Evolutionary conservation across 2,113 vertebrate genomes (phyloP).

Genomic region (Azemiops feae): DNA sequence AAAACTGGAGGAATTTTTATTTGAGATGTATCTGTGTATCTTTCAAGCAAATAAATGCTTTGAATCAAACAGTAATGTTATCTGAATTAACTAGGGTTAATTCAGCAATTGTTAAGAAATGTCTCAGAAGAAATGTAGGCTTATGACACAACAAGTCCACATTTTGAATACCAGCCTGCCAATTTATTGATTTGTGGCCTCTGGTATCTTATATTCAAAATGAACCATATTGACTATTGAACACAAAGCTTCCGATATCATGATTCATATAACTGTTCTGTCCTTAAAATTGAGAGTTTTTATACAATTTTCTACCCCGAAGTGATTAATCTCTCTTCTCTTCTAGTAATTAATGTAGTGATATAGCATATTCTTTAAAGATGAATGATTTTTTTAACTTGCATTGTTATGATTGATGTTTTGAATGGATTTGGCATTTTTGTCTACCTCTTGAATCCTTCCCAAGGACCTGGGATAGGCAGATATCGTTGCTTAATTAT

Average conservation of each 20-base stretch:
- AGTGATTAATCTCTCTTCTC: neutral
- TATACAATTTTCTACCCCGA: neutral
- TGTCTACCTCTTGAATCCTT: neutral
- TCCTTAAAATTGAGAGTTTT: neutral
- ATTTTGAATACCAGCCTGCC: neutral
- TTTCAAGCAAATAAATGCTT: neutral
- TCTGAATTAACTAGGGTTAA: neutral
- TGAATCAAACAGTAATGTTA: neutral
- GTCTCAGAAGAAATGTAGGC: neutral
- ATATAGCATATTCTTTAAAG: neutral
- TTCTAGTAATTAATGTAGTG: neutral
- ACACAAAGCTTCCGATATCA: neutral
- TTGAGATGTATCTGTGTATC: neutral
- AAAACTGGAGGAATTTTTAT: neutral
- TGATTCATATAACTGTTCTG: neutral
- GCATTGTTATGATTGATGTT: neutral
- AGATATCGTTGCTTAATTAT: too few species aligned
- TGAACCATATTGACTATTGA: neutral
- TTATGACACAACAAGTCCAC: neutral
- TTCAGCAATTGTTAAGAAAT: neutral
- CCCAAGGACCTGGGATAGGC: too few species aligned
- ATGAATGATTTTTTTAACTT: neutral
- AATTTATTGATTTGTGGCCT: neutral
- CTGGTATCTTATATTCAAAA: neutral
- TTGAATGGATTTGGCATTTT: neutral